These are phyloP conservation scores for Nudaria mundana DNA, from an alignment of 2,888 invertebrate species.

Conservation along the genomic window DNA sequence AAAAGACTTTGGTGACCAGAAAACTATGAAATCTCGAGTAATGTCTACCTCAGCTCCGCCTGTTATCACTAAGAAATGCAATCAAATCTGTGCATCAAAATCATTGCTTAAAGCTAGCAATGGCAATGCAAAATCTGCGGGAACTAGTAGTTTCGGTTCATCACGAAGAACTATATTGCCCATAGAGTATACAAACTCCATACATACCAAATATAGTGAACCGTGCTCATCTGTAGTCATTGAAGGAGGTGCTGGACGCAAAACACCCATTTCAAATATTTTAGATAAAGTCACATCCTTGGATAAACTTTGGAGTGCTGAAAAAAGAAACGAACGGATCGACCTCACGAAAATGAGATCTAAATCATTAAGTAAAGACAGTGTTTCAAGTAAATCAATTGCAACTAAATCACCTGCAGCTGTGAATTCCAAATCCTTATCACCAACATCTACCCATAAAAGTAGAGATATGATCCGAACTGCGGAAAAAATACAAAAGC, in stretches of 20 bases:
- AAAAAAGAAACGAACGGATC: conserved; percentile 71
- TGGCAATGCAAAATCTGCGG: conserved; percentile 40
- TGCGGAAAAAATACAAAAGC: conserved; percentile 68
- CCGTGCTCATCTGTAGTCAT: conserved; percentile 55
- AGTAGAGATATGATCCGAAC: conserved; percentile 75
- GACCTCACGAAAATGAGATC: conserved; percentile 54
- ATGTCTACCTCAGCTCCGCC: conserved; percentile 70
- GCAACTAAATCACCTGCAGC: conserved; percentile 21
- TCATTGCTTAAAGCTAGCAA: conserved; percentile 35
- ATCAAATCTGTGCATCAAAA: conserved; percentile 28
- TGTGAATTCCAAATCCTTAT: conserved; percentile 32
- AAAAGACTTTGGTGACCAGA: conserved; percentile 24
- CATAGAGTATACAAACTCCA: conserved; percentile 60
- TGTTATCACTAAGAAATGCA: conserved; percentile 61
- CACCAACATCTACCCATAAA: conserved; percentile 51
- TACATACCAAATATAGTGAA: conserved; percentile 49
- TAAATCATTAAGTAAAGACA: conserved; percentile 44
- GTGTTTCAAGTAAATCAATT: conserved; percentile 29
- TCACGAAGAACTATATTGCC: conserved; percentile 69
- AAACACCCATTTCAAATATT: conserved; percentile 74
- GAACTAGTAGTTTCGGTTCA: conserved; percentile 73
- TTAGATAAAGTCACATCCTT: conserved; percentile 76
- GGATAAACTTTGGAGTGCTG: conserved; percentile 79
- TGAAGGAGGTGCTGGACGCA: conserved; percentile 73
- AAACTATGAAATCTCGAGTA: conserved; percentile 40